Percentiles rank a stretch among this genome's conserved stretches.
phyloP scores from a whole-genome alignment of 2,888 invertebrate species.

The Eupithecia tripunctaria region DNA sequence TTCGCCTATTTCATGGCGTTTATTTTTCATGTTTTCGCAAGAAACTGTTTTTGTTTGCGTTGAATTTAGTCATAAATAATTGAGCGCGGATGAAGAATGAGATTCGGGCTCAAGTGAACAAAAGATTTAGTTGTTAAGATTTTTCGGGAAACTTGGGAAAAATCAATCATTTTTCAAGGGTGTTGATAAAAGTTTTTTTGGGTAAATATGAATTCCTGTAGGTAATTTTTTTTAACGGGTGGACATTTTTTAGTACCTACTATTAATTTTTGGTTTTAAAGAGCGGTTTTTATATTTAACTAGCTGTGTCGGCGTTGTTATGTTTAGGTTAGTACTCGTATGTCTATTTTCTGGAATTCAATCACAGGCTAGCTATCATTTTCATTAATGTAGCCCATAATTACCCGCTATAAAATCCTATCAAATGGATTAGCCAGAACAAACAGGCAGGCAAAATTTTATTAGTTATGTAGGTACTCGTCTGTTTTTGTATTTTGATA shows the following conservation, averaged over 20 bases:
- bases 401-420: no score
- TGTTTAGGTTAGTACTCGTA: no score
- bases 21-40: slow-evolving; percentile 30
- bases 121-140: background rate
- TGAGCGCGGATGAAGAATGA: slow-evolving; percentile 13
- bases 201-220: background rate
- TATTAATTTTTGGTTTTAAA: background rate
- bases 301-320: no score
- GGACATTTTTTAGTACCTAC: no score
- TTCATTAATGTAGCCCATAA: no score
- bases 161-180: background rate
- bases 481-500: no score
- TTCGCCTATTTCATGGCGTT: slow-evolving; percentile 18
- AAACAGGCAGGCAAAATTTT: no score
- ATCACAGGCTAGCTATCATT: no score
- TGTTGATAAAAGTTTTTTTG: background rate
- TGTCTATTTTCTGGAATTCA: no score
- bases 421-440: no score
- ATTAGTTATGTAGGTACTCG: no score
- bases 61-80: slow-evolving; percentile 26
- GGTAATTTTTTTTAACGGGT: no score
- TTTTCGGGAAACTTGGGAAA: background rate
- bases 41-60: slow-evolving; percentile 30
- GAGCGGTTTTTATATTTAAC: background rate
- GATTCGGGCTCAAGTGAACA: slow-evolving; percentile 6